A percentile compares a stretch with the other conserved stretches of the same genome.
These are phyloP conservation scores for Peromyscus leucopus DNA, from an alignment of 2,113 vertebrate species.

Conservation along the genomic window DNA sequence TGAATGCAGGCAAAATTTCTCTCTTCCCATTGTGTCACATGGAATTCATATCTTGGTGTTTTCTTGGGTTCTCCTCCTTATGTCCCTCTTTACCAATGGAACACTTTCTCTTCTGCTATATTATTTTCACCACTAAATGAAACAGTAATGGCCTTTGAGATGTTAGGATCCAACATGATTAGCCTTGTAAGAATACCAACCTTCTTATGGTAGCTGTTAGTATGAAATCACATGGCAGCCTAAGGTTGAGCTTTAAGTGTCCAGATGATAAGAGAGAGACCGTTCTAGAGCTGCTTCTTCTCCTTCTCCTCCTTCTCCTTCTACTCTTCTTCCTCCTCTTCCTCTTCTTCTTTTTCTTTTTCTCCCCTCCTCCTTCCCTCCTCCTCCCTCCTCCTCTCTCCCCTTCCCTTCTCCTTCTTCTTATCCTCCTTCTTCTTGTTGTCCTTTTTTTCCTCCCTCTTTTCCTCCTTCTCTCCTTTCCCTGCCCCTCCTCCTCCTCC, in stretches of 20 bases:
- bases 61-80: neutral
- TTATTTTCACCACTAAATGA: conserved; percentile 27
- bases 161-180: neutral
- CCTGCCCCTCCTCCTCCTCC: neutral
- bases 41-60: neutral
- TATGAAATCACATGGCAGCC: conserved; percentile 13
- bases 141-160: conserved; percentile 4
- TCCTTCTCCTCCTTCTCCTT: too few species aligned
- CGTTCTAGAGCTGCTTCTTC: neutral
- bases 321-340: too few species aligned
- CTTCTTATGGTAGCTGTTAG: conserved; percentile 35
- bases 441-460: too few species aligned
- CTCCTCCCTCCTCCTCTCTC: too few species aligned
- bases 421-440: too few species aligned
- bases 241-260: neutral
- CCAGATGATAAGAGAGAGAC: neutral
- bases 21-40: neutral
- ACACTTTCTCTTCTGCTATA: neutral
- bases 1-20: neutral
- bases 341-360: too few species aligned
- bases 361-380: too few species aligned
- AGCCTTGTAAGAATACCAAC: neutral
- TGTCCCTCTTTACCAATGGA: conserved; percentile 14
- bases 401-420: too few species aligned
- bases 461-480: too few species aligned